Conservation (phyloP, 2,113 vertebrate genomes). For the Neomonachus schauinslandi region DNA sequence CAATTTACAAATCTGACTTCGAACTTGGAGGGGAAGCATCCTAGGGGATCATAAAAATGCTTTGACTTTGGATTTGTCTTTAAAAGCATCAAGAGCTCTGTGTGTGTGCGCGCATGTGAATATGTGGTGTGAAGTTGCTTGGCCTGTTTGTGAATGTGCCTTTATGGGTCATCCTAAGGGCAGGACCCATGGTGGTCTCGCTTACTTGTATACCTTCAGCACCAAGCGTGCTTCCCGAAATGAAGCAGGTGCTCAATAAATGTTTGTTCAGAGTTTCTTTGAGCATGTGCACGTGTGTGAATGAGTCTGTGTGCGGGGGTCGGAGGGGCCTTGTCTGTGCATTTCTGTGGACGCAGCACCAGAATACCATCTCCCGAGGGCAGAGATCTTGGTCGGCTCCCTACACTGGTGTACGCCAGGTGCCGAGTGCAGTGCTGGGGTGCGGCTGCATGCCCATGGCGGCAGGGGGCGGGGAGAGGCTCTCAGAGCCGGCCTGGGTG, state of each 20-base stretch:
- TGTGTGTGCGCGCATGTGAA: not conserved
- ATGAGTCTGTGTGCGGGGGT: not conserved
- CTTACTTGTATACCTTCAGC: not conserved
- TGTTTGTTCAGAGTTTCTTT: not conserved
- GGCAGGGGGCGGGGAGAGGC: too few species aligned
- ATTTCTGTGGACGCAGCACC: rapidly evolving
- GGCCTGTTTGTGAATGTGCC: not conserved
- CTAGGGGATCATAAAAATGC: not conserved
- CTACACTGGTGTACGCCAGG: too few species aligned
- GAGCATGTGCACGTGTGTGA: rapidly evolving
- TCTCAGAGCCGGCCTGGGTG: not conserved
- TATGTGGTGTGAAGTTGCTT: rapidly evolving
- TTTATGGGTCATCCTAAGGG: not conserved
- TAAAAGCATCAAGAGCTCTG: not conserved
- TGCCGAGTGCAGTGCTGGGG: rapidly evolving
- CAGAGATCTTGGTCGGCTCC: not conserved
- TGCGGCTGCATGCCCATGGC: rapidly evolving
- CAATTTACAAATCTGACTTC: not conserved
- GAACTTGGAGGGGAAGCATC: slow-evolving; percentile 53
- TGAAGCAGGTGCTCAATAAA: rapidly evolving
- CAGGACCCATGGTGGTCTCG: rapidly evolving
- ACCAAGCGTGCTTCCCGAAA: not conserved
- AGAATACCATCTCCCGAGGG: not conserved
- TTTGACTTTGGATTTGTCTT: slow-evolving; percentile 1
- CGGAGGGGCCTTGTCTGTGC: not conserved